Base-by-base conservation (phyloP, 2,797 vertebrate genomes). In the Hyperoplus immaculatus region DNA sequence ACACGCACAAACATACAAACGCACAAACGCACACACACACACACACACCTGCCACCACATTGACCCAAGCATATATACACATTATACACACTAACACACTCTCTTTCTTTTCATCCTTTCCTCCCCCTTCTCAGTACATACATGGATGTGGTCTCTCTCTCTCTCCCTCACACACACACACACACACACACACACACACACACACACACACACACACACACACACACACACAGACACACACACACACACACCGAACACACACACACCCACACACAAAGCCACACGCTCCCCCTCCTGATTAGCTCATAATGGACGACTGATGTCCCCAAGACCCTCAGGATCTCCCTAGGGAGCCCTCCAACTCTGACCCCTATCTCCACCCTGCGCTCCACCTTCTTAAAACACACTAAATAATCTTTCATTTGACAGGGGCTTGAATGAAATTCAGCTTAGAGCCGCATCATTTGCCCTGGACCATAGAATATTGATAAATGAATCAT, bases 391-490 rank as follows among this genome's bases (percentile, higher is more conserved):
- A 90, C 92, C 92, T 95, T 94, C 94, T 95, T 95, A 93, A 95
- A 96, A 95, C 93, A 93, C 93, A 93, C 94, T 96, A 96, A 96
- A 96, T 96, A 96, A 95, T 94, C 92, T 91, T 96, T 96, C 85
- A 95, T 95, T 94, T 95, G 95, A 95, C 95, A 93, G 92, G 76
- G 69, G 81, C 90, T 85, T 92, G 93, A 96, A 95, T 95, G 93
- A 94, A 96, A 94, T 92, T 92, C 86, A 90, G 82, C 84, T 94
- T 95, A 92, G 90, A 94, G 87, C 82, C 68, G 90, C 92, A 92
- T 94, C 91, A 93, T 95, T 95, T 94, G 89, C 87, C 66, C 69
- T 56, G 78, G 80, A 94, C 91, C 92, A 94, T 94, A 84, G 91
- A 92, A 93, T 93, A 94, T 89, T 95, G 92, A 94, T 91, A 94